These are phyloP conservation scores for Palythoa heliodiscus DNA, from an alignment of 92 coral and sea anemone genomes.

Conservation along the genomic window DNA sequence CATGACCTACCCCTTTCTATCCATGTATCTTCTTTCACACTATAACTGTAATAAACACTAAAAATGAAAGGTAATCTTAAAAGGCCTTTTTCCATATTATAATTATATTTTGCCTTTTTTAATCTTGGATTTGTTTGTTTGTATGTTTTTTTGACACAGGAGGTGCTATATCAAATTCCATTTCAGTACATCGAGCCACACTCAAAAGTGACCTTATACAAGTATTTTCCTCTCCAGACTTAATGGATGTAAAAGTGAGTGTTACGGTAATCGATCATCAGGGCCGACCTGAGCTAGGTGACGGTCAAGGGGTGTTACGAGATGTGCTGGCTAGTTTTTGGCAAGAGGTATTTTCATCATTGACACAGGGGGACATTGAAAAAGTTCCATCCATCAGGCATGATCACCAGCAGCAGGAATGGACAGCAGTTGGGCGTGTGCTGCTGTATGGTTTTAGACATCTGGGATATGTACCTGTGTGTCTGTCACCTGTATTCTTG, in stretches of 20 bases:
- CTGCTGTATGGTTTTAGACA: conserved; percentile 52
- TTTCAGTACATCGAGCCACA: conserved; percentile 18
- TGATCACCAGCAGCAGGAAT: conserved; percentile 61
- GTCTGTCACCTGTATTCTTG: conserved; percentile 51
- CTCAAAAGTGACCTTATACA: conserved; percentile 23
- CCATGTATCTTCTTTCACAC: background rate
- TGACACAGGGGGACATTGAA: conserved; percentile 56
- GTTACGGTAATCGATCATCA: conserved; percentile 11
- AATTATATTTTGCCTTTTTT: background rate
- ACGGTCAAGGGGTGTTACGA: conserved; percentile 36
- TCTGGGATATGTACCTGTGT: conserved; percentile 47
- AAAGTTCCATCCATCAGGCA: conserved; percentile 63
- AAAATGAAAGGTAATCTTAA: conserved; percentile 4
- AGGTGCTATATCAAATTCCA: background rate
- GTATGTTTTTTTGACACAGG: conserved; percentile 11
- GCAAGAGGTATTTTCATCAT: conserved; percentile 36
- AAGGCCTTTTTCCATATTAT: background rate
- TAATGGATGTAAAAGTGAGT: conserved; percentile 8
- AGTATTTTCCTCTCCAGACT: conserved; percentile 3
- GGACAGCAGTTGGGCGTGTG: conserved; percentile 54
- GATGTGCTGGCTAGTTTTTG: conserved; percentile 39
- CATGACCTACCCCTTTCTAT: conserved; percentile 4
- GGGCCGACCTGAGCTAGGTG: conserved; percentile 23
- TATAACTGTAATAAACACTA: background rate
- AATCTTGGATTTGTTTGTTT: background rate